Base-by-base conservation (phyloP, 2,113 vertebrate genomes). In the Rattus rattus region DNA sequence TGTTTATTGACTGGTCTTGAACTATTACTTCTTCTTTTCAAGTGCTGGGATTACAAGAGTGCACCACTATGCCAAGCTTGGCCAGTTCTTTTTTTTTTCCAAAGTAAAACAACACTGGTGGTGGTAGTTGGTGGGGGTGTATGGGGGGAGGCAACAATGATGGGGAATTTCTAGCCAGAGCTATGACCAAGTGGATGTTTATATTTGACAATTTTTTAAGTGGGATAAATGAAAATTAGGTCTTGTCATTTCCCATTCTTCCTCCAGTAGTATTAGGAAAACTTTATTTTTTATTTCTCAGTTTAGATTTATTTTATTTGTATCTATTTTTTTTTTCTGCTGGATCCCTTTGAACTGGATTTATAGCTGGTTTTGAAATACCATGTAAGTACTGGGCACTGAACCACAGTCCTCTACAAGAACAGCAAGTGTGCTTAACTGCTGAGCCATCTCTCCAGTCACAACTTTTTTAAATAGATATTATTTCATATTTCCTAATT, bases 181-280 rank as follows among this genome's bases (percentile, higher is more conserved):
- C 43, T 90, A 0, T 83, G 33, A 33, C 9, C 72, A 43, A 22
- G 20, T 86, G 59, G 65, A 88, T 73, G 33, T 94, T 92, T 86
- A 39, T 92, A 67, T 47, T 16, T 76, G 49, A 67, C 14, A 26
- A 67, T 95, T 96, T 88, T 56, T 92, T 33, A 88, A 92, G 14
- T 69, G 3, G 19, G 14, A 61, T 81, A 80, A 80, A 39, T 90
- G n/a, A 30, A 91, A 79, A 84, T 19, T 89, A 72, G 9, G 6
- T 65, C 43, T 70, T 94, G 17, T 59, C 7, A 63, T 47, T 19
- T 90, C 6, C 22, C 65, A 30, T 77, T 93, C 73, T 95, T 91
- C 59, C 76, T 96, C 88, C 22, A 76, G 20, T 63, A 72, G 63
- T 92, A 54, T 94, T 19, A 96, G 3, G 10, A 49, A 89, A 76